Conservation (phyloP, 2,888 invertebrate genomes). For the Callosobruchus maculatus region DNA sequence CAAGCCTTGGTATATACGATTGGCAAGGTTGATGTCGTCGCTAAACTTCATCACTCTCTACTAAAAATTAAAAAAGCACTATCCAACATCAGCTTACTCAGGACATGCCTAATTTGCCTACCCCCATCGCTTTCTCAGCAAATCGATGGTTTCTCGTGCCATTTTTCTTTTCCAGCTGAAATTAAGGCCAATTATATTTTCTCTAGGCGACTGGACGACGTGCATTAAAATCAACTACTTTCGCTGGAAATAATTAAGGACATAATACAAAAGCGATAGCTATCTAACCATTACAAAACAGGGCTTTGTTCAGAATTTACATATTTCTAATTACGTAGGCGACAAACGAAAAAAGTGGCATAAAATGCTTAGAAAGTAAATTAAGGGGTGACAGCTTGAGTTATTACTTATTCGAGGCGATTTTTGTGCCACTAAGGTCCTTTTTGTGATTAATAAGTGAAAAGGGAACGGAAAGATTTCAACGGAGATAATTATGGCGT, state of each 20-base stretch:
- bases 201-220: not conserved
- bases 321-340: conserved; percentile 23
- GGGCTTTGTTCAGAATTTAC: conserved; percentile 16
- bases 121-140: not conserved
- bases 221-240: not conserved
- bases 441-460: not conserved
- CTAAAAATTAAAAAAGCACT: not conserved
- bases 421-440: not conserved
- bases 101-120: not conserved
- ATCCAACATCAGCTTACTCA: not conserved
- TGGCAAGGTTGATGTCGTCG: too few relatives aligned
- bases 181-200: not conserved
- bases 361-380: not conserved
- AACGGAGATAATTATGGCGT: not conserved
- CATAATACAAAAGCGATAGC: not conserved
- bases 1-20: too few relatives aligned
- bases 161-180: not conserved
- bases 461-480: not conserved
- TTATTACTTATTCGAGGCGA: conserved; percentile 3
- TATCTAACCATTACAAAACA: conserved; percentile 8
- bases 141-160: not conserved
- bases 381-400: conserved; percentile 9
- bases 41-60: not conserved
- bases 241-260: not conserved
- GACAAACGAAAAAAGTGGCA: conserved; percentile 14